A percentile compares a stretch with the other conserved stretches of the same genome.
These are phyloP conservation scores for Synodontis membranacea DNA, from an alignment of 2,113 vertebrate species.

Conservation along the genomic window DNA sequence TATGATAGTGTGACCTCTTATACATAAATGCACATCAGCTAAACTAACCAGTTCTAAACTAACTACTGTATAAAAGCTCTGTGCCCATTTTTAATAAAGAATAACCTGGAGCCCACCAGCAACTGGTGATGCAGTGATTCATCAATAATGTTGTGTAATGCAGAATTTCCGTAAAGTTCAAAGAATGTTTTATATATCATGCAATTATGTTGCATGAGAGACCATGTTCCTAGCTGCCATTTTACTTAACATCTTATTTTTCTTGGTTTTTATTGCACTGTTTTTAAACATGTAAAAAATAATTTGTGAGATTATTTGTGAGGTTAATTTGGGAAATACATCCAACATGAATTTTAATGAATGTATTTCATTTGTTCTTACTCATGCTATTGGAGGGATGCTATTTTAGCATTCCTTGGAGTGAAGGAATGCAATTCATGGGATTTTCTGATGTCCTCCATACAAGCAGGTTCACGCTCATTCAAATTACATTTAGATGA, in stretches of 20 bases:
- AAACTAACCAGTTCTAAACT: neutral
- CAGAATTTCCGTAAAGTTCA: neutral
- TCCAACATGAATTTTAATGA: slow-evolving; percentile 19
- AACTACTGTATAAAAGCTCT: neutral
- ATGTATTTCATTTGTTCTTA: slow-evolving; percentile 14
- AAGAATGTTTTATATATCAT: neutral
- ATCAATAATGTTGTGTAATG: neutral
- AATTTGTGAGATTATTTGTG: slow-evolving; percentile 2
- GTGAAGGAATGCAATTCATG: slow-evolving; percentile 14
- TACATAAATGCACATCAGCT: neutral
- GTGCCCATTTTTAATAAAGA: neutral
- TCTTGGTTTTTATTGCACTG: neutral
- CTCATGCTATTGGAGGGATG: neutral
- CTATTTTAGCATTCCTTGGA: no score
- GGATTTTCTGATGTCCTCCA: slow-evolving; percentile 7
- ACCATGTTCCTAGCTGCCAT: neutral
- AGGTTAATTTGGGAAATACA: slow-evolving; percentile 9
- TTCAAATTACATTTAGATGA: slow-evolving; percentile 47
- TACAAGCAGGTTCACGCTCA: slow-evolving; percentile 24
- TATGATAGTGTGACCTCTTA: neutral
- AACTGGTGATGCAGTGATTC: neutral
- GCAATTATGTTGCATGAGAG: neutral
- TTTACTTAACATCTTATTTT: neutral
- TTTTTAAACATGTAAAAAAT: neutral
- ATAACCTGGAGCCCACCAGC: neutral